Conservation (phyloP, 2,888 invertebrate species). For the Scaeva pyrastri region DNA sequence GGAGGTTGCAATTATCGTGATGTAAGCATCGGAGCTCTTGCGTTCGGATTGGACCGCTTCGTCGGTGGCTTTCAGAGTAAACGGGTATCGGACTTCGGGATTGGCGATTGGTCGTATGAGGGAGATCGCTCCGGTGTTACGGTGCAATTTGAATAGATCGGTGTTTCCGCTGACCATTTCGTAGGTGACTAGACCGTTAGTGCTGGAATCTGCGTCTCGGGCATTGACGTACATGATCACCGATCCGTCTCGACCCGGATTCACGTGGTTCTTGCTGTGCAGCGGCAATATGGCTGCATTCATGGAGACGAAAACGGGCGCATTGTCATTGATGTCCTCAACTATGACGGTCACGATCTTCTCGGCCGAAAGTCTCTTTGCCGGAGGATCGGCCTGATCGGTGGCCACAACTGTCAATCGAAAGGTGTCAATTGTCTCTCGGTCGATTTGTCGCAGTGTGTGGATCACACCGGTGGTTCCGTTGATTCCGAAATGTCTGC, state of each 20-base stretch:
- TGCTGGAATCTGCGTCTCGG: constrained; percentile 94
- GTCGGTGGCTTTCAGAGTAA: constrained; percentile 95
- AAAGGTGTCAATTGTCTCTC: constrained; percentile 95
- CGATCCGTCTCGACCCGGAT: constrained; percentile 86
- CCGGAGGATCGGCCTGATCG: constrained; percentile 92
- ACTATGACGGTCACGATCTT: constrained; percentile 96
- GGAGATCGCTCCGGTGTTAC: constrained; percentile 90
- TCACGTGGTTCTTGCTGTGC: constrained; percentile 64
- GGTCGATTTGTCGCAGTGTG: constrained; percentile 93
- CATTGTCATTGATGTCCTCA: constrained; percentile 97
- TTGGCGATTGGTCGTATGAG: constrained; percentile 86
- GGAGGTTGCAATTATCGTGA: constrained; percentile 91
- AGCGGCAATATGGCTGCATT: constrained; percentile 93
- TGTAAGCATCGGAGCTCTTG: constrained; percentile 93
- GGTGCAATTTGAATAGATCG: constrained; percentile 92
- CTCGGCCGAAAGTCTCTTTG: constrained; percentile 91
- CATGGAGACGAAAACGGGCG: constrained; percentile 95
- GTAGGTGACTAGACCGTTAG: constrained; percentile 96
- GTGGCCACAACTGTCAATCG: constrained; percentile 95
- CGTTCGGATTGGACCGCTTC: constrained; percentile 95
- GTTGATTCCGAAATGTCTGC: constrained; percentile 93
- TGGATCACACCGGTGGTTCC: constrained; percentile 94
- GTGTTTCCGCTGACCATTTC: constrained; percentile 91
- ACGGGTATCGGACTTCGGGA: constrained; percentile 90
- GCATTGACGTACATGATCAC: constrained; percentile 92